Conservation (phyloP, 2,797 vertebrate genomes). For the Peromyscus melanophrys region DNA sequence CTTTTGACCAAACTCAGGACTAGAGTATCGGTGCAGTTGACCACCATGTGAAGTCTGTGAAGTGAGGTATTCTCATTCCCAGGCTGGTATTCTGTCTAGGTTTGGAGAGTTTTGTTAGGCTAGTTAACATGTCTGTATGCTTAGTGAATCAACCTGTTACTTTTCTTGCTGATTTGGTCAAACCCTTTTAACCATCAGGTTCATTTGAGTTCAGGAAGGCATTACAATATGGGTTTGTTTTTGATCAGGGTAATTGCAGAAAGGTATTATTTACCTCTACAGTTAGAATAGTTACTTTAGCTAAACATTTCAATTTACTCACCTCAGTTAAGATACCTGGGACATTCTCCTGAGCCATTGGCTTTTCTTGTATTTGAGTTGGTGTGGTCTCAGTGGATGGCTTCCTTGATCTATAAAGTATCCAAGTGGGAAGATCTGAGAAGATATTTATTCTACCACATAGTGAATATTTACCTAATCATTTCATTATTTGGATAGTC, state of each 20-base stretch:
- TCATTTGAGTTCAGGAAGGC: conserved; percentile 9
- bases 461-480: conserved; percentile 64
- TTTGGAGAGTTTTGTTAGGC: neutral
- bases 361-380: conserved; percentile 52
- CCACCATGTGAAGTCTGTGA: neutral
- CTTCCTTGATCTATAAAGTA: conserved; percentile 56
- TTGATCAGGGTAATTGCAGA: conserved; percentile 44
- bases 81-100: conserved; percentile 3
- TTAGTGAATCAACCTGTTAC: neutral
- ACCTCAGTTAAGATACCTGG: conserved; percentile 24
- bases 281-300: conserved; percentile 55
- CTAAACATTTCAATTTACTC: conserved; percentile 22
- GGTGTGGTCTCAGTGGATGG: neutral
- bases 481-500: conserved; percentile 54
- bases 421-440: conserved; percentile 34
- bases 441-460: conserved; percentile 48
- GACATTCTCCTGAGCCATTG: conserved; percentile 40
- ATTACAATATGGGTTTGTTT: conserved; percentile 51
- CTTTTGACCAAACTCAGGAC: conserved; percentile 47
- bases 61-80: conserved; percentile 10
- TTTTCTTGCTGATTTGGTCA: neutral
- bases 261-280: conserved; percentile 35
- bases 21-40: neutral
- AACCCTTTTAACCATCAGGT: conserved; percentile 26
- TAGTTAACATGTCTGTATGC: neutral